These are phyloP conservation scores for Helicoverpa armigera DNA, from an alignment of 1,140 invertebrate genomes.

Conservation along the genomic window DNA sequence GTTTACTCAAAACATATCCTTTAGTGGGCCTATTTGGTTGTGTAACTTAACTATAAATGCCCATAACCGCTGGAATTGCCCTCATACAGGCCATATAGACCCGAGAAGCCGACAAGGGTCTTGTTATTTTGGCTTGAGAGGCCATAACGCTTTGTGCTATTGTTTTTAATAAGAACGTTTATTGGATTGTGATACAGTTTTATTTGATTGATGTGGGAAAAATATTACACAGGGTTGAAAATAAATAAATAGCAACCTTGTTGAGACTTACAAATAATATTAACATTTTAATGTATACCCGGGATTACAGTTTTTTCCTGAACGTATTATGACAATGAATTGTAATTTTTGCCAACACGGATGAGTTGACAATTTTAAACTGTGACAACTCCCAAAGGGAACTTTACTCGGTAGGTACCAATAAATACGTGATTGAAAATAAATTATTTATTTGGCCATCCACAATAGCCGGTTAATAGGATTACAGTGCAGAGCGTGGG, in stretches of 20 bases:
- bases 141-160: conserved; percentile 63
- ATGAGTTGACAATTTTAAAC: conserved; percentile 64
- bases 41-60: conserved; percentile 60
- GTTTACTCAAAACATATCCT: conserved; percentile 81
- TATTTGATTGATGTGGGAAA: conserved; percentile 72
- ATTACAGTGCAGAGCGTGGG: conserved; percentile 76
- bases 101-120: conserved; percentile 67
- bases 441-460: conserved; percentile 81
- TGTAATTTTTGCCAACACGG: conserved; percentile 50
- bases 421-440: conserved; percentile 76
- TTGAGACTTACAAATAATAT: background rate
- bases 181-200: conserved; percentile 71
- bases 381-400: conserved; percentile 59
- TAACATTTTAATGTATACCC: background rate
- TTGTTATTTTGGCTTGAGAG: conserved; percentile 67
- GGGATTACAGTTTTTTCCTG: background rate
- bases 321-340: conserved; percentile 18
- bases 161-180: conserved; percentile 80
- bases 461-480: conserved; percentile 80
- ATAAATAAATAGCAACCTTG: background rate
- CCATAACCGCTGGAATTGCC: conserved; percentile 71
- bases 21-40: conserved; percentile 69
- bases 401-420: conserved; percentile 55
- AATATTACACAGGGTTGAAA: conserved; percentile 47
- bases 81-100: conserved; percentile 64